Evolutionary conservation across 2,888 invertebrate species (phyloP), one percentile per base, ranked within the genome.

Genomic region (Arenicola marina): DNA sequence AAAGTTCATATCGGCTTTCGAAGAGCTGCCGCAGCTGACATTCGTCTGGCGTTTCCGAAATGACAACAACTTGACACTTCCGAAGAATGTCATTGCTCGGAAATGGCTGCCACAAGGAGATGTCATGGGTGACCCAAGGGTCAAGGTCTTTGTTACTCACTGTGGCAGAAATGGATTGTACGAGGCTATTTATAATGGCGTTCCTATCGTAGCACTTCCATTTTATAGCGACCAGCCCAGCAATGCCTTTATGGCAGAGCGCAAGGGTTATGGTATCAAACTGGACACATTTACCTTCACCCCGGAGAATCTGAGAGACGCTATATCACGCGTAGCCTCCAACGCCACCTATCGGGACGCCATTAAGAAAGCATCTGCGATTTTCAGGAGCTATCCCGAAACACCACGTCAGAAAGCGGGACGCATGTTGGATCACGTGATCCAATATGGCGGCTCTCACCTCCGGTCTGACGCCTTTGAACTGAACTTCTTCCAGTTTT

Each of bases 71-170:
- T 15, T 38, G 43, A 15, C 11, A 38, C 7, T 38, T n/a, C 38
- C 60, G 1, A 56, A 31, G 1, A 65, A 69, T 34, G 58, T 72
- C 1, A 29, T 63, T 15, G 29, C 55, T 3, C 34, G 56, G 4
- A 44, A 58, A 18, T 75, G 75, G 75, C 38, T 74, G 28, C 75
- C 74, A 15, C 73, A 75, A 51, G 71, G 71, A 48, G 71, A 72
- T 31, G 46, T 75, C 1, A 68, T 75, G 21, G 73, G 61, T 24
- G 72, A 75, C 51, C 54, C 58, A 1, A 73, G 70, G 15, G 61
- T 63, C 4, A 71, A 67, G 60, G 55, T 72, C 26, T 73, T 75
- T 57, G 65, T 75, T 15, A 69, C 73, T 4, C 75, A 75, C 55
- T 73, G 73, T 51, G 75, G 75, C 1, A 65, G 56, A 44, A 71